phyloP scores from a whole-genome alignment of 2,797 vertebrate genomes.

The Hippopotamyrus pictus region DNA sequence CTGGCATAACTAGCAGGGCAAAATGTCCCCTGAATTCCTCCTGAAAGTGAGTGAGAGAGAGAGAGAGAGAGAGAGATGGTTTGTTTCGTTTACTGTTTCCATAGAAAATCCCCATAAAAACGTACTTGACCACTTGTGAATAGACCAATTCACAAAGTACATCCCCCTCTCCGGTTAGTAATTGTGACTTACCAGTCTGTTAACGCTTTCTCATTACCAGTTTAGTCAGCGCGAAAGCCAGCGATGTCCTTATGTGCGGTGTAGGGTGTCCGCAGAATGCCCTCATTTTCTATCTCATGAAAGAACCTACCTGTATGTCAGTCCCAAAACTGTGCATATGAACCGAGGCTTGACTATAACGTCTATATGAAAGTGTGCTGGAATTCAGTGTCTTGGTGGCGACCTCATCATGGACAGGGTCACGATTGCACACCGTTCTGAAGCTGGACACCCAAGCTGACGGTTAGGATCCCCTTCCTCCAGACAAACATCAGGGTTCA shows the following conservation, averaged over 20 bases:
- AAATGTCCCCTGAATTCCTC: neutral
- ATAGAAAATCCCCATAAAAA: neutral
- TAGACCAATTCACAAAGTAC: neutral
- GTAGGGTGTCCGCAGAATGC: neutral
- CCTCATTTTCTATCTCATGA: neutral
- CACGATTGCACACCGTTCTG: neutral
- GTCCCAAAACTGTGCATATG: constrained; percentile 4
- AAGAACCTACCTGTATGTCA: neutral
- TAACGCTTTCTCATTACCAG: neutral
- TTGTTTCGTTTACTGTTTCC: neutral
- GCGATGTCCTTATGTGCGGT: neutral
- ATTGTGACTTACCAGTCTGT: neutral
- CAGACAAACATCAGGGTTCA: neutral
- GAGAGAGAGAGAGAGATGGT: neutral
- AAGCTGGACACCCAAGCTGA: neutral
- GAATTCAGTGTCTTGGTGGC: neutral
- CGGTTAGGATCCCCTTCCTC: neutral
- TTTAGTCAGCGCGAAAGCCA: neutral
- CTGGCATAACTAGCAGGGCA: neutral
- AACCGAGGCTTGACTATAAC: neutral
- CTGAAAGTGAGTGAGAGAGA: neutral
- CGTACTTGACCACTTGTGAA: neutral
- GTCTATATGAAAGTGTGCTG: neutral
- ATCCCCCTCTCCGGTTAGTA: neutral
- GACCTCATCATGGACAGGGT: neutral